Evolutionary conservation across 92 coral and sea anemone genomes (phyloP).

Genomic region (Zoanthus solanderi): DNA sequence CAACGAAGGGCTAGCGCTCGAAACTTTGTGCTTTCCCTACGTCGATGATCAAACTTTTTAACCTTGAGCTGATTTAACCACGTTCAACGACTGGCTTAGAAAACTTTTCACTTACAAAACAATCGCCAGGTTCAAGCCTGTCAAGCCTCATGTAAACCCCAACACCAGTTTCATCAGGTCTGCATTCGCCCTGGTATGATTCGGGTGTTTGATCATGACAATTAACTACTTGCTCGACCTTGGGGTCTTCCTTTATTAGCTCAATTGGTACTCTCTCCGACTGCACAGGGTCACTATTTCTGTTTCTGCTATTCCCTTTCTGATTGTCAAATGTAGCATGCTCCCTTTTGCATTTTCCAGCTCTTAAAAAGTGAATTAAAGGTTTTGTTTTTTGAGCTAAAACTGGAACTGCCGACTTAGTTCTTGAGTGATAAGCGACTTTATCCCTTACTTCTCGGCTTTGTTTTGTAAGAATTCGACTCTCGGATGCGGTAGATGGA

Average conservation of each 20-base stretch:
- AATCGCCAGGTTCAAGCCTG: slow-evolving; percentile 72
- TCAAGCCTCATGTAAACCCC: slow-evolving; percentile 88
- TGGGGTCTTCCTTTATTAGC: slow-evolving; percentile 21
- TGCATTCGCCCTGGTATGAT: neutral
- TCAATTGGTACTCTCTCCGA: slow-evolving; percentile 10
- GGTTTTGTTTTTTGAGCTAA: slow-evolving; percentile 6
- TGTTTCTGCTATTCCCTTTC: neutral
- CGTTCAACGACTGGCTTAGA: no score
- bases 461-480: slow-evolving; percentile 9
- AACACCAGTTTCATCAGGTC: slow-evolving; percentile 64
- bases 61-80: no score
- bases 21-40: no score
- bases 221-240: neutral
- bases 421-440: neutral
- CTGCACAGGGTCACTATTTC: neutral
- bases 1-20: no score
- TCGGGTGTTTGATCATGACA: neutral
- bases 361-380: neutral
- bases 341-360: neutral
- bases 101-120: slow-evolving; percentile 72
- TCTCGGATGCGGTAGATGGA: slow-evolving; percentile 32
- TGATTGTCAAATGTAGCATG: slow-evolving; percentile 16
- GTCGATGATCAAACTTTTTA: no score
- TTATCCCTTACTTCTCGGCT: neutral
- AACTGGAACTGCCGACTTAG: slow-evolving; percentile 27